Conservation (phyloP, 2,888 invertebrate species). For the Macaria notata region DNA sequence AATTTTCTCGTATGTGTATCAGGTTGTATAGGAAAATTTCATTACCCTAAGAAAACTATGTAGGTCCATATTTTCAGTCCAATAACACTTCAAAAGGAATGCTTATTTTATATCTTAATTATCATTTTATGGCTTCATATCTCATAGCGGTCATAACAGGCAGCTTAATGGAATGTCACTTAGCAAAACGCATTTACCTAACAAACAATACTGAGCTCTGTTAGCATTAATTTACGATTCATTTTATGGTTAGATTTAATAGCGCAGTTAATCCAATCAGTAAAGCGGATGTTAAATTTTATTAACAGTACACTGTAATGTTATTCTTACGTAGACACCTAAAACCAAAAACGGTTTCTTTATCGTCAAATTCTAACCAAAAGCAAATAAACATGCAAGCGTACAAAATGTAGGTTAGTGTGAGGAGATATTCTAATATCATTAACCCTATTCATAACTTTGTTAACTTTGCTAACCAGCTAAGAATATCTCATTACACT, state of each 20-base stretch:
- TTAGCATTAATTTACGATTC: conserved; percentile 13
- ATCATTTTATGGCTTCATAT: conserved; percentile 33
- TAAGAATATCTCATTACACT: too few relatives aligned
- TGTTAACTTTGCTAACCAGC: too few relatives aligned
- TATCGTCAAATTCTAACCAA: too few relatives aligned
- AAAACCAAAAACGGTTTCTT: too few relatives aligned
- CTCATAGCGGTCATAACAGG: conserved; percentile 28
- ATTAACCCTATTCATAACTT: too few relatives aligned
- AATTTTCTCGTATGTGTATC: too few relatives aligned
- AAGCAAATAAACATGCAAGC: too few relatives aligned
- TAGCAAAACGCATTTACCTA: conserved; percentile 27
- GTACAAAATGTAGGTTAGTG: too few relatives aligned
- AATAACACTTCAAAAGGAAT: conserved; percentile 3
- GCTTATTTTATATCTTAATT: conserved; percentile 24
- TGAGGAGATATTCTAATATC: too few relatives aligned
- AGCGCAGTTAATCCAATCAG: conserved; percentile 9
- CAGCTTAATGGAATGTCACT: conserved; percentile 33
- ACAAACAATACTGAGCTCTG: conserved; percentile 12
- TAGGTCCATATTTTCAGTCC: background rate
- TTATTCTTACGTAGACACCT: too few relatives aligned
- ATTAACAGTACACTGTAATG: too few relatives aligned
- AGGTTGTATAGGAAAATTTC: too few relatives aligned
- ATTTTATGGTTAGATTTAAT: conserved; percentile 13
- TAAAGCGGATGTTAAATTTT: conserved; percentile 6
- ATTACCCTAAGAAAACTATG: background rate